Percentiles rank a stretch among this genome's conserved stretches.
Conservation (phyloP, 2,797 vertebrate genomes). For the Spatula versicolor region DNA sequence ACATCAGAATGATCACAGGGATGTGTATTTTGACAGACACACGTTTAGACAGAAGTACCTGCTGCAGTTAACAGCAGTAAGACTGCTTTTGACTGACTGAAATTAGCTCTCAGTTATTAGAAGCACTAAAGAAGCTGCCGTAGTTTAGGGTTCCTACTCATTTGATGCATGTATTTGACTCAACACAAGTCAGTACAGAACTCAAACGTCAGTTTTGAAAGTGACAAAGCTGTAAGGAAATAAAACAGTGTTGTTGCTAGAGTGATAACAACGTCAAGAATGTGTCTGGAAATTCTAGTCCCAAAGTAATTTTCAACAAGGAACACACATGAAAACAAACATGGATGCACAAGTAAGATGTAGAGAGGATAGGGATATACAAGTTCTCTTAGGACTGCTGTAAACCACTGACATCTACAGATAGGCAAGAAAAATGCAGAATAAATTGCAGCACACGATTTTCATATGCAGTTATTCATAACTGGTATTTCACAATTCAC, state of each 20-base stretch:
- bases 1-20: background rate
- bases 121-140: background rate
- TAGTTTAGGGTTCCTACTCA: background rate
- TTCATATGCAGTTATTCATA: background rate
- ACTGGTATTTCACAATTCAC: background rate
- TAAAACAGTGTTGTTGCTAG: background rate
- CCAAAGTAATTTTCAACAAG: background rate
- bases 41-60: background rate
- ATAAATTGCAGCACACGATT: background rate
- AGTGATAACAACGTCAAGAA: background rate
- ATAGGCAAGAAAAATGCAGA: constrained; percentile 65
- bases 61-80: background rate
- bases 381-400: constrained; percentile 36
- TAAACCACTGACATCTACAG: constrained; percentile 71
- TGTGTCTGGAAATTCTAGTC: background rate
- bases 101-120: background rate
- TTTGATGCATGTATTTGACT: background rate
- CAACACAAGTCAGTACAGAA: background rate
- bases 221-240: background rate
- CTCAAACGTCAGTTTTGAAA: background rate
- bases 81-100: background rate
- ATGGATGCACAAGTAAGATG: background rate
- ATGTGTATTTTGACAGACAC: background rate
- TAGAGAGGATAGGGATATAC: background rate
- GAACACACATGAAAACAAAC: background rate